phyloP scores from a whole-genome alignment of 2,888 invertebrate genomes.

The Melieria picta region DNA sequence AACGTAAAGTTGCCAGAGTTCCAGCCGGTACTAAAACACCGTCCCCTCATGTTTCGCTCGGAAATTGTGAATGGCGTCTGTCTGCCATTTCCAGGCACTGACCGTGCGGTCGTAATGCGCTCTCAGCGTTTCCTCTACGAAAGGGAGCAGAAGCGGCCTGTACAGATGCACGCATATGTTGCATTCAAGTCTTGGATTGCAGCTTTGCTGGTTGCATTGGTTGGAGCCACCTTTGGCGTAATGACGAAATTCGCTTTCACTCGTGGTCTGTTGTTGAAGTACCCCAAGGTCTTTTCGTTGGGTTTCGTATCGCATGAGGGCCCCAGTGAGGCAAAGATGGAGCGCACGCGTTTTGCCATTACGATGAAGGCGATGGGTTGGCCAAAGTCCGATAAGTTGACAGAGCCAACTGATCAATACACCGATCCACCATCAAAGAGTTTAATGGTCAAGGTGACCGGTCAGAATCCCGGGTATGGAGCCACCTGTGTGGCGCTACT shows the following conservation, averaged over 20 bases:
- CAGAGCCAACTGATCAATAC: conserved; percentile 68
- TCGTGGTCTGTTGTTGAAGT: conserved; percentile 74
- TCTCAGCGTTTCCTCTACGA: conserved; percentile 82
- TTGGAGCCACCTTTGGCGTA: conserved; percentile 72
- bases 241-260: conserved; percentile 73
- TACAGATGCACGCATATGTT: conserved; percentile 82
- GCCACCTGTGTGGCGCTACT: conserved; percentile 80
- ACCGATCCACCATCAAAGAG: conserved; percentile 72
- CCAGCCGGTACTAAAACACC: conserved; percentile 71
- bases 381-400: conserved; percentile 70
- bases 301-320: conserved; percentile 77
- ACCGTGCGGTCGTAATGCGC: conserved; percentile 82
- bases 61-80: conserved; percentile 70
- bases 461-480: conserved; percentile 76
- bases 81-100: conserved; percentile 84
- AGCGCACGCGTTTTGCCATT: conserved; percentile 73
- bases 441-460: conserved; percentile 73
- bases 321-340: conserved; percentile 72
- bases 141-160: conserved; percentile 76
- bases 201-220: conserved; percentile 68
- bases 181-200: conserved; percentile 69
- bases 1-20: conserved; percentile 73
- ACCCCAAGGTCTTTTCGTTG: conserved; percentile 76
- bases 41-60: conserved; percentile 69
- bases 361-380: conserved; percentile 84